Percentiles rank a stretch among this genome's conserved stretches.
Conservation (phyloP, 2,888 invertebrate species). For the Lymantria dispar region DNA sequence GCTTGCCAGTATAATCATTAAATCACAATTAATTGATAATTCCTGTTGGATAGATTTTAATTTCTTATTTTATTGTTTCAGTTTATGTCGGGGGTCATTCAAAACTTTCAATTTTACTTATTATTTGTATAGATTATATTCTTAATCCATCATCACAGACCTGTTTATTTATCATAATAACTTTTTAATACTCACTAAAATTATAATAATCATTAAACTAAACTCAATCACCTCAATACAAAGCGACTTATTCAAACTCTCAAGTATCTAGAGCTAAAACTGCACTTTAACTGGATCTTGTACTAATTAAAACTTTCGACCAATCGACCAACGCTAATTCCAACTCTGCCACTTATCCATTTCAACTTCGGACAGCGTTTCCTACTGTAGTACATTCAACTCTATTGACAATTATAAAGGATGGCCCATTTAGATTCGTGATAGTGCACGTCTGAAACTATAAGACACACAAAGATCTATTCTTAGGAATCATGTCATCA, state of each 20-base stretch:
- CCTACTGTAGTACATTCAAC: neutral
- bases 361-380: conserved; percentile 15
- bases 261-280: conserved; percentile 30
- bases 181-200: too few relatives aligned
- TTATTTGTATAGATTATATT: too few relatives aligned
- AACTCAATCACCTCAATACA: conserved; percentile 13
- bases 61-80: too few relatives aligned
- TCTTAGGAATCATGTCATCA: too few relatives aligned
- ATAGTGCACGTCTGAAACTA: conserved; percentile 17
- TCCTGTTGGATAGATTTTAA: too few relatives aligned
- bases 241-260: conserved; percentile 17
- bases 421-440: conserved; percentile 17
- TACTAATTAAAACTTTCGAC: conserved; percentile 43
- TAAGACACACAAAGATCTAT: too few relatives aligned
- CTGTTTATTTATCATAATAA: too few relatives aligned
- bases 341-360: conserved; percentile 26
- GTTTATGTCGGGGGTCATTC: too few relatives aligned
- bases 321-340: conserved; percentile 37
- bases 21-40: too few relatives aligned
- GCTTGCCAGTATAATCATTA: too few relatives aligned
- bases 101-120: too few relatives aligned
- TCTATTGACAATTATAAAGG: conserved; percentile 23
- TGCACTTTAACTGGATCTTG: conserved; percentile 35
- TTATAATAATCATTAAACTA: conserved; percentile 13
- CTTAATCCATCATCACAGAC: too few relatives aligned